Evolutionary conservation across 1,140 invertebrate species (phyloP).

Genomic region (Euura saliciscinereae): DNA sequence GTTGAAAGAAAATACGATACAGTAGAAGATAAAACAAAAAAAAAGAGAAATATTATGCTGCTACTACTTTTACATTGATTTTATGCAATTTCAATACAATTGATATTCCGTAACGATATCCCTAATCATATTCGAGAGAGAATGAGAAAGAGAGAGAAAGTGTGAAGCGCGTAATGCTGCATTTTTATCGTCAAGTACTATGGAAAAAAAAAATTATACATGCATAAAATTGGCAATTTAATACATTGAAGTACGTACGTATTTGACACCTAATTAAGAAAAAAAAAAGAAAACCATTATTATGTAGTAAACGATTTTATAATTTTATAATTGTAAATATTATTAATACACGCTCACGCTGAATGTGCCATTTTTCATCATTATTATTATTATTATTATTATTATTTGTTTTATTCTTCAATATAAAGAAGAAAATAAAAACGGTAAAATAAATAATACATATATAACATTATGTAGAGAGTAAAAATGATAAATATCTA

Average conservation of each 20-base stretch:
- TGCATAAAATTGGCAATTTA: not conserved
- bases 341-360: constrained; percentile 30
- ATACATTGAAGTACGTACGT: not conserved
- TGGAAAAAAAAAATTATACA: too few species aligned
- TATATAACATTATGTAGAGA: constrained; percentile 30
- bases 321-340: not conserved
- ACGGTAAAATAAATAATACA: constrained; percentile 28
- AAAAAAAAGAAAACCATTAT: too few species aligned
- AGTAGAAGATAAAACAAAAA: too few species aligned
- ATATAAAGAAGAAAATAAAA: too few species aligned
- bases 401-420: constrained; percentile 12
- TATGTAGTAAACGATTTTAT: not conserved
- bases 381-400: constrained; percentile 32
- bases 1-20: too few species aligned
- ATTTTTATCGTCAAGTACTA: not conserved
- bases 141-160: not conserved
- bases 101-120: too few species aligned
- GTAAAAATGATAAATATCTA: constrained; percentile 22
- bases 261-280: not conserved
- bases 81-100: too few species aligned
- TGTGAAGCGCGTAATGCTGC: not conserved
- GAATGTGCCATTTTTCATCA: constrained; percentile 39
- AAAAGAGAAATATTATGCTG: too few species aligned
- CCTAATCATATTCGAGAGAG: not conserved
- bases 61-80: too few species aligned